Conservation (phyloP, 2,888 invertebrate species). For the Calameuta idolon region DNA sequence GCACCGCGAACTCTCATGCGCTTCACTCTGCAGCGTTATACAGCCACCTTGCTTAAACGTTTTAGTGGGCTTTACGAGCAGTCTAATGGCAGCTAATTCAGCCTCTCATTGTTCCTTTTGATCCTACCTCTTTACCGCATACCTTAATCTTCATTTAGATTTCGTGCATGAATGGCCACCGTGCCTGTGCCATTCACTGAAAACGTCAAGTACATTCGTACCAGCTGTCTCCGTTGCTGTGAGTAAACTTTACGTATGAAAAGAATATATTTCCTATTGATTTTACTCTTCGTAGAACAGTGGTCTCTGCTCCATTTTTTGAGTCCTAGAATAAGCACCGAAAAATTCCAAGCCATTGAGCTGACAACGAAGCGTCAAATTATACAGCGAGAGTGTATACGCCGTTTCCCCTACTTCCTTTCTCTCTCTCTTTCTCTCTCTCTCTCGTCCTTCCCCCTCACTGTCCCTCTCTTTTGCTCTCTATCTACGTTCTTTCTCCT, state of each 20-base stretch:
- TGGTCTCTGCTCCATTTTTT: slow-evolving; percentile 11
- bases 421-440: slow-evolving; percentile 8
- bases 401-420: not conserved
- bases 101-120: not conserved
- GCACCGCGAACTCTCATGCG: not conserved
- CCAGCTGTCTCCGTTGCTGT: not conserved
- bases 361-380: not conserved
- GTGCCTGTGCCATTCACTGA: not conserved
- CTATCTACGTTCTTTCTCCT: slow-evolving; percentile 9
- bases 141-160: not conserved
- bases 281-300: slow-evolving; percentile 15
- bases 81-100: not conserved
- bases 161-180: not conserved
- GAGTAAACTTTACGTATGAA: not conserved
- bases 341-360: not conserved
- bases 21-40: not conserved
- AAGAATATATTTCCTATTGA: slow-evolving; percentile 18
- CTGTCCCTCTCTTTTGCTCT: slow-evolving; percentile 3
- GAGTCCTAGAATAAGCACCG: not conserved
- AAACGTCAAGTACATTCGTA: not conserved
- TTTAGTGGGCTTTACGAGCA: not conserved
- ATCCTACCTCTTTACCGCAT: not conserved
- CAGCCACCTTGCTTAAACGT: not conserved
- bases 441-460: not conserved
- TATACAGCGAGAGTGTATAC: not conserved